These are phyloP conservation scores for Alces alces DNA, from an alignment of 2,113 vertebrate genomes.

Conservation along the genomic window DNA sequence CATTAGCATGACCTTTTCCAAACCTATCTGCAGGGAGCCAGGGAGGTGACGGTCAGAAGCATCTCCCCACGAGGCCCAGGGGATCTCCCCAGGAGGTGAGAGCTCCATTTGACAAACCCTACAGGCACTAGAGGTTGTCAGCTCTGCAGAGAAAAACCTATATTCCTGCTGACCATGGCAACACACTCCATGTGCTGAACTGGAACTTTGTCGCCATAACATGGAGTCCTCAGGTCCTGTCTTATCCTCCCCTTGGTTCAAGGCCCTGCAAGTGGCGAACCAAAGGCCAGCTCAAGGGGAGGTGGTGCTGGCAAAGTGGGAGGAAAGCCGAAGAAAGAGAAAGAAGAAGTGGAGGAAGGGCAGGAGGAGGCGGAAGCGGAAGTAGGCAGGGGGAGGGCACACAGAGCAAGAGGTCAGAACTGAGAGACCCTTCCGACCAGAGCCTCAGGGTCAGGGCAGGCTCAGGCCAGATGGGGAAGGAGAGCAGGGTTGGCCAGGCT, in stretches of 20 bases:
- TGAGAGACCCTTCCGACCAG: not conserved
- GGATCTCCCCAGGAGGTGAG: not conserved
- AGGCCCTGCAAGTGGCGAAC: not conserved
- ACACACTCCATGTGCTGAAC: not conserved
- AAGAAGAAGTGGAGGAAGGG: not conserved
- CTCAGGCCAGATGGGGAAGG: not conserved
- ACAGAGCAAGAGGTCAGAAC: not conserved
- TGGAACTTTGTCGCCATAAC: not conserved
- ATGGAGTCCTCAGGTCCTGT: not conserved
- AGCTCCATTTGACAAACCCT: not conserved
- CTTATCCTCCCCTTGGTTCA: not conserved
- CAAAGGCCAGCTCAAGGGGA: not conserved
- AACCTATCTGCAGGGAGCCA: not conserved
- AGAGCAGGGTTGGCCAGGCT: not conserved
- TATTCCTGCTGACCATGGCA: not conserved
- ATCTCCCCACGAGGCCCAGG: not conserved
- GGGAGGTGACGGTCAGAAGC: not conserved
- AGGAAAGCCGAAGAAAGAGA: not conserved
- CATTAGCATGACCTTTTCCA: constrained; percentile 31
- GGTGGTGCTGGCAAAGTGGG: not conserved
- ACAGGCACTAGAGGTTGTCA: not conserved
- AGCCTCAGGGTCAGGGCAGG: not conserved
- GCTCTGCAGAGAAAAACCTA: not conserved
- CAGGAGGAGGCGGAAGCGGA: not conserved
- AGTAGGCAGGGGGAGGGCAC: not conserved